Evolutionary conservation across 2,888 invertebrate species (phyloP).

Genomic region (Rhamnusium bicolor): DNA sequence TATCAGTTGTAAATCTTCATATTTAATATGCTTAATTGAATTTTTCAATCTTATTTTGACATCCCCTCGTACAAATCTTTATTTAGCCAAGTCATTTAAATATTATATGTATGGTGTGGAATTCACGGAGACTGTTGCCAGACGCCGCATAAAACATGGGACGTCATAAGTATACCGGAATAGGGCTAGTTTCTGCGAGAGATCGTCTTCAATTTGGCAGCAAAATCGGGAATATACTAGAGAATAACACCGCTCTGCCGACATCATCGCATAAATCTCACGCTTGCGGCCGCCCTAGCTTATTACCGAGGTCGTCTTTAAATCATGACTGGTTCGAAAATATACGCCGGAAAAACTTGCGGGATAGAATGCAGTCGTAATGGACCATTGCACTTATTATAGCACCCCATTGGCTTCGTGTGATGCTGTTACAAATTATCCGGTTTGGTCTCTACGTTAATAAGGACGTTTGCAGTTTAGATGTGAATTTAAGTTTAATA

Average conservation of each 20-base stretch:
- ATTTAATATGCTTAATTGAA: background rate
- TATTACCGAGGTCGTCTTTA: slow-evolving; percentile 55
- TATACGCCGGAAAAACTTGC: slow-evolving; percentile 64
- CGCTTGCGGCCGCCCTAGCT: slow-evolving; percentile 49
- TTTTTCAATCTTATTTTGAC: background rate
- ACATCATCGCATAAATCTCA: slow-evolving; percentile 63
- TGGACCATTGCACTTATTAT: slow-evolving; percentile 69
- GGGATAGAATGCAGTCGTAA: slow-evolving; percentile 63
- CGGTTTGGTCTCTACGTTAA: slow-evolving; percentile 36
- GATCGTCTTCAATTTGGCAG: slow-evolving; percentile 71
- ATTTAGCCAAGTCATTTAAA: slow-evolving; percentile 58
- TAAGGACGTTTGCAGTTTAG: slow-evolving; percentile 41
- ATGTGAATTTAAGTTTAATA: slow-evolving; percentile 49
- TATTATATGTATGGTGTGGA: slow-evolving; percentile 57
- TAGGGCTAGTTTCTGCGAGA: slow-evolving; percentile 68
- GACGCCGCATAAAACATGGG: slow-evolving; percentile 68
- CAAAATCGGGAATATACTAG: slow-evolving; percentile 68
- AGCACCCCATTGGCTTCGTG: slow-evolving; percentile 67
- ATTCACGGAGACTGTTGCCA: slow-evolving; percentile 66
- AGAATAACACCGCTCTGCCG: slow-evolving; percentile 63
- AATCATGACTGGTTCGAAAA: slow-evolving; percentile 62
- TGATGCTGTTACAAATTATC: slow-evolving; percentile 43
- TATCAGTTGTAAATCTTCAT: background rate
- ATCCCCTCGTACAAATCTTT: background rate
- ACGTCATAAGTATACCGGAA: slow-evolving; percentile 69